phyloP scores from a whole-genome alignment of 2,113 vertebrate species.

The Pseudopipra pipra region DNA sequence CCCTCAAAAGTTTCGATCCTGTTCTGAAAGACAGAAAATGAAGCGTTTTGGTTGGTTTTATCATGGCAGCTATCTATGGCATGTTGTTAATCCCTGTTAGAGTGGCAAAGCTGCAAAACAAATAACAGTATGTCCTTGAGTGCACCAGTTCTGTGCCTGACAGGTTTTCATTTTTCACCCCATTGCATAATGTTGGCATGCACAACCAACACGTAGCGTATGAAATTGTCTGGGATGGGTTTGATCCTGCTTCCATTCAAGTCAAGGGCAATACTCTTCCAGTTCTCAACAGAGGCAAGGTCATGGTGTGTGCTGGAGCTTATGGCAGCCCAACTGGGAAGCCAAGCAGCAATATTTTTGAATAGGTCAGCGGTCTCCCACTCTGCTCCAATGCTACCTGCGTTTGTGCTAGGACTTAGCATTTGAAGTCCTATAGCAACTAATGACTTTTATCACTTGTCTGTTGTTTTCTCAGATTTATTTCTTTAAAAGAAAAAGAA shows the following conservation, averaged over 20 bases:
- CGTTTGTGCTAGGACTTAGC: not conserved
- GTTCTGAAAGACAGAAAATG: not conserved
- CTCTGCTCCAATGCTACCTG: not conserved
- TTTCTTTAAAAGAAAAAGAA: not conserved
- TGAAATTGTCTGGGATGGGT: slow-evolving; percentile 17
- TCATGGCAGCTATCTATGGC: not conserved
- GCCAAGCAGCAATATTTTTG: not conserved
- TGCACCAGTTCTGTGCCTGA: slow-evolving; percentile 35
- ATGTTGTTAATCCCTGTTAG: slow-evolving; percentile 31
- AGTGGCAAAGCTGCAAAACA: slow-evolving; percentile 47
- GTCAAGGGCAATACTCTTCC: not conserved
- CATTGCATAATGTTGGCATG: slow-evolving; percentile 38
- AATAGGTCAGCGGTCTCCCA: not conserved
- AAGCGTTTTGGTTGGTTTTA: not conserved
- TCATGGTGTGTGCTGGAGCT: not conserved
- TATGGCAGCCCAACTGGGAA: accelerated
- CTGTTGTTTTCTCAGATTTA: not conserved
- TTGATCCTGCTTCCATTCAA: not conserved
- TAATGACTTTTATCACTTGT: not conserved
- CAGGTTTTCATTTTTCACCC: slow-evolving; percentile 41
- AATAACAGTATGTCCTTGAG: slow-evolving; percentile 58
- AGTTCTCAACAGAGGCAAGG: not conserved
- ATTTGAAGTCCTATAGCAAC: not conserved
- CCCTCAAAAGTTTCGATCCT: not conserved
- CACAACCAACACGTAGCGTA: not conserved